These are phyloP conservation scores for Mythimna lalbum DNA, from an alignment of 2,888 invertebrate genomes.

Conservation along the genomic window DNA sequence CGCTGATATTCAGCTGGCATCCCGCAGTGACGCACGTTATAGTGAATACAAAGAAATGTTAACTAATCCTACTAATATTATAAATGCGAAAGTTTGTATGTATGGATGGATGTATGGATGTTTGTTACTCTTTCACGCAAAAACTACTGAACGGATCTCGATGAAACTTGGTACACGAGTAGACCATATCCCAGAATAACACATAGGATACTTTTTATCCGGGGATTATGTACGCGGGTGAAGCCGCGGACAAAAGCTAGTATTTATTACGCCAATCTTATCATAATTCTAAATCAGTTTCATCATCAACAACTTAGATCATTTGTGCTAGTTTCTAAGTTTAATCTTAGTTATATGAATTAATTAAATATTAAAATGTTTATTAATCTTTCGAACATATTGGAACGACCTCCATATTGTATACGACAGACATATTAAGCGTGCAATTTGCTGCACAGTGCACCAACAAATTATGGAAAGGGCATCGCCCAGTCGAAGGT, in stretches of 20 bases:
- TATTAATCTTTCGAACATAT: not conserved
- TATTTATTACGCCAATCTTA: not conserved
- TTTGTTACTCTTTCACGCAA: too few relatives aligned
- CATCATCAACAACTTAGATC: conserved; percentile 2
- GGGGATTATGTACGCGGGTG: too few relatives aligned
- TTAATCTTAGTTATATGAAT: not conserved
- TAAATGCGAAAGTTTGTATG: too few relatives aligned
- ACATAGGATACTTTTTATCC: too few relatives aligned
- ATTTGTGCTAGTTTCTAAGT: conserved; percentile 11
- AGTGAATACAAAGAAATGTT: too few relatives aligned
- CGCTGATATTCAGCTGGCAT: too few relatives aligned
- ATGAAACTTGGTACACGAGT: too few relatives aligned
- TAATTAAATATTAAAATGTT: conserved; percentile 1
- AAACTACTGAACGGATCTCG: too few relatives aligned
- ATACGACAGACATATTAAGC: conserved; percentile 18
- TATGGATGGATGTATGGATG: too few relatives aligned
- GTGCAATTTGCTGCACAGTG: conserved; percentile 41
- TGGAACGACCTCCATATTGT: conserved; percentile 26
- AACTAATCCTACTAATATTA: not conserved
- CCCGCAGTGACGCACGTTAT: too few relatives aligned
- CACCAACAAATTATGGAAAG: conserved; percentile 48
- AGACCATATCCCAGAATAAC: too few relatives aligned
- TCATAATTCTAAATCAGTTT: conserved; percentile 23
- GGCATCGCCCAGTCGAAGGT: conserved; percentile 59
- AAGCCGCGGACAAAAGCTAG: too few relatives aligned